These are phyloP conservation scores for Sebastes paucispinis DNA, from an alignment of 2,797 vertebrate genomes.

Conservation along the genomic window DNA sequence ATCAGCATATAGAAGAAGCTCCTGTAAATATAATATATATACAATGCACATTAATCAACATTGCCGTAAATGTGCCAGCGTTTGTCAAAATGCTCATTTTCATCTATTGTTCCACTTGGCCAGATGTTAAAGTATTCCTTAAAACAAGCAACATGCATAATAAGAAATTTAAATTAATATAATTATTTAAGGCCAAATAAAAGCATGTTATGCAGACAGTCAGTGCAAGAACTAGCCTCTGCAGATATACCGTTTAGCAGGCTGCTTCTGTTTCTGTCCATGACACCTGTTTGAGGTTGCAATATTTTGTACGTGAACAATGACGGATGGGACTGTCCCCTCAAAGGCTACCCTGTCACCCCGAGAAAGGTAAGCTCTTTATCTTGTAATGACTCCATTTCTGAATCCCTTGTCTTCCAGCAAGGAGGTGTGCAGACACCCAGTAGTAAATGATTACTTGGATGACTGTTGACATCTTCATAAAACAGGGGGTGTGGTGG, in stretches of 20 bases:
- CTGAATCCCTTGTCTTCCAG: constrained; percentile 43
- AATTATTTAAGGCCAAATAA: background rate
- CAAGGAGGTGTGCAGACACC: constrained; percentile 20
- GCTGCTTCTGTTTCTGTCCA: background rate
- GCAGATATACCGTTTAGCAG: constrained; percentile 4
- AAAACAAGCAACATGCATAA: background rate
- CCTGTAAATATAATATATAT: too few species aligned
- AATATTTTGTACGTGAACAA: constrained; percentile 48
- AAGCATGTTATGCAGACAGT: background rate
- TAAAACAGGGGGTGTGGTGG: constrained; percentile 45
- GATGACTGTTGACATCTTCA: constrained; percentile 67
- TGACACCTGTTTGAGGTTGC: constrained; percentile 46
- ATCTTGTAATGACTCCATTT: constrained; percentile 63
- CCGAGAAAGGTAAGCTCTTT: constrained; percentile 59
- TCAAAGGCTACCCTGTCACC: constrained; percentile 66
- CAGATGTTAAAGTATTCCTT: background rate
- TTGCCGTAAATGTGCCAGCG: too few species aligned
- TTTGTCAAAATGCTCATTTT: background rate
- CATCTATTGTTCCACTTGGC: background rate
- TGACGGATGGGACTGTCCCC: constrained; percentile 60
- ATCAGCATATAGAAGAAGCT: too few species aligned
- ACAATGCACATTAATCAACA: too few species aligned
- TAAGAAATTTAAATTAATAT: background rate
- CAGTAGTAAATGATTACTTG: constrained; percentile 54
- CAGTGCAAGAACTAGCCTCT: background rate